phyloP scores from a whole-genome alignment of 2,888 invertebrate genomes.

The Caenorhabditis wallacei region DNA sequence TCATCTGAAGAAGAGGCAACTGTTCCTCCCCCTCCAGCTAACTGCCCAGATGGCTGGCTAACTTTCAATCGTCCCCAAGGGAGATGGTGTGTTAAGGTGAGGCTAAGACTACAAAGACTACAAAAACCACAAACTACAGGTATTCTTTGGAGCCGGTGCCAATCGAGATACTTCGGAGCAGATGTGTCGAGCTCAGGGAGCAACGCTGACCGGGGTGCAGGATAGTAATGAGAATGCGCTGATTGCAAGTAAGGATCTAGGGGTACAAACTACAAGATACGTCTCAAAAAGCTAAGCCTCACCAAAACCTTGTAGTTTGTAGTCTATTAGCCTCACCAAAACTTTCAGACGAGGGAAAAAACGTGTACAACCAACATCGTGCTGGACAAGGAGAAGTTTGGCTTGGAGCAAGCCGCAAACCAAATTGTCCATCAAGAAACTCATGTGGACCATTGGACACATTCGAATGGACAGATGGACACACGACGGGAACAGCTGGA shows the following conservation, averaged over 20 bases:
- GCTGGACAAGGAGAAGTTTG: constrained; percentile 11
- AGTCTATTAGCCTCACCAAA: neutral
- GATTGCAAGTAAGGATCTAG: neutral
- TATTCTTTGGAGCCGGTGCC: neutral
- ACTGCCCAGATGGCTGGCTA: neutral
- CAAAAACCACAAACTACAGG: constrained; percentile 7
- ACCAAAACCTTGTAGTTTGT: too few species aligned
- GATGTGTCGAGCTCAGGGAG: neutral
- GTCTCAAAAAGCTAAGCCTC: too few species aligned
- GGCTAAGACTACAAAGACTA: neutral
- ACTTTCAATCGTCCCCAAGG: constrained; percentile 5
- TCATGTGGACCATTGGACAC: constrained; percentile 9
- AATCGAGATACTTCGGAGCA: neutral
- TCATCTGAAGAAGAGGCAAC: neutral
- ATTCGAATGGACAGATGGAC: constrained; percentile 25
- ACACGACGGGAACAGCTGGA: constrained; percentile 8
- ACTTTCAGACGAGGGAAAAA: neutral
- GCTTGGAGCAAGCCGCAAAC: constrained; percentile 9
- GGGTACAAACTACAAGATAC: too few species aligned
- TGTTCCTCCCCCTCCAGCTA: neutral
- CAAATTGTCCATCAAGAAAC: neutral
- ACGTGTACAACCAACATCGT: neutral
- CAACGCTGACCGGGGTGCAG: constrained; percentile 17
- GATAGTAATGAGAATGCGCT: neutral
- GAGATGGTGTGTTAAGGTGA: constrained; percentile 17